Conservation (phyloP, 2,797 vertebrate genomes). For the Channa striata region DNA sequence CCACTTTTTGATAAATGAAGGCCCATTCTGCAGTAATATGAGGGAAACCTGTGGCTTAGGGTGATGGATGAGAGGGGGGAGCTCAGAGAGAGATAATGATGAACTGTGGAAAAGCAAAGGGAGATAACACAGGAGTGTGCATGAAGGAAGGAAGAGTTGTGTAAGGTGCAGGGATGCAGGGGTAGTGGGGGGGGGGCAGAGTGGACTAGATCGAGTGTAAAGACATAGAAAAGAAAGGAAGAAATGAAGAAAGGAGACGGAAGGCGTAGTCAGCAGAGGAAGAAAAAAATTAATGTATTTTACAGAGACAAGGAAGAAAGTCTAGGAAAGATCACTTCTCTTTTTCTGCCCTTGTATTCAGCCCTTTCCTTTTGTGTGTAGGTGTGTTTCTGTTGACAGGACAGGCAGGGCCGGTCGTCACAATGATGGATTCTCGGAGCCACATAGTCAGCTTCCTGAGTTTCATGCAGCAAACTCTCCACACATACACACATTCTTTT, state of each 20-base stretch:
- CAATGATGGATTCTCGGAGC: constrained; percentile 65
- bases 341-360: constrained; percentile 27
- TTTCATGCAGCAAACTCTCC: constrained; percentile 38
- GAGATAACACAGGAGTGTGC: constrained; percentile 66
- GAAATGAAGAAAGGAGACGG: constrained; percentile 41
- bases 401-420: constrained; percentile 57
- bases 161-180: constrained; percentile 2
- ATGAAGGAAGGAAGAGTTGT: constrained; percentile 23
- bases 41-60: constrained; percentile 81
- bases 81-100: constrained; percentile 70
- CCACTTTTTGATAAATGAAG: constrained; percentile 81
- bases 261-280: constrained; percentile 47
- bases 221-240: constrained; percentile 40
- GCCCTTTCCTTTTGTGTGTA: constrained; percentile 18
- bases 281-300: constrained; percentile 34
- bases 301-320: constrained; percentile 34
- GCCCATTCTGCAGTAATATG: constrained; percentile 81
- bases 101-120: constrained; percentile 72
- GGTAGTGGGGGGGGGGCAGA: neutral
- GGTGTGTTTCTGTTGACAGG: constrained; percentile 52
- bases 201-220: constrained; percentile 29
- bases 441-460: constrained; percentile 50
- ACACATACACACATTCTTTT: constrained; percentile 21
- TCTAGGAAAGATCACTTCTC: constrained; percentile 32
- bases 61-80: constrained; percentile 72